Conservation (phyloP, 1,140 invertebrate genomes). For the Dinothrombium tinctorium region DNA sequence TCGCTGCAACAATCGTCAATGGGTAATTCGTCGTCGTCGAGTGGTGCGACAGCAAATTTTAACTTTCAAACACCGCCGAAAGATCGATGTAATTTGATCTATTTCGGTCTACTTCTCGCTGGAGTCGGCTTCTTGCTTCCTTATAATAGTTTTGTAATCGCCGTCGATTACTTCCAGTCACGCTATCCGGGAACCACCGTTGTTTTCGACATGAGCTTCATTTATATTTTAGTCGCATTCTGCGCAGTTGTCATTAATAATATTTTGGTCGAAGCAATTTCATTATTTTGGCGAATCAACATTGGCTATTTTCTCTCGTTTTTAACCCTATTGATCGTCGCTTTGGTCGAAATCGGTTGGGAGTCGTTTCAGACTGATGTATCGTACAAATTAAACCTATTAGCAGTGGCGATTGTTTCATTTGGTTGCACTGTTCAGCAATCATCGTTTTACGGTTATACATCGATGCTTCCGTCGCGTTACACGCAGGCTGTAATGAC, state of each 20-base stretch:
- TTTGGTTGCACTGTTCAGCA: conserved; percentile 77
- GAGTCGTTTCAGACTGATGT: conserved; percentile 41
- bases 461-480: conserved; percentile 59
- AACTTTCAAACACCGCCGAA: conserved; percentile 14
- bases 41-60: too few species aligned
- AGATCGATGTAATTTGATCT: conserved; percentile 39
- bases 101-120: conserved; percentile 49
- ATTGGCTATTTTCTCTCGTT: conserved; percentile 66
- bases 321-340: conserved; percentile 49
- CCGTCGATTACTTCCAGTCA: conserved; percentile 27
- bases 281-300: conserved; percentile 52
- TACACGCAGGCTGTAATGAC: conserved; percentile 83
- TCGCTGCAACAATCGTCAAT: too few species aligned
- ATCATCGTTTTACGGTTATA: conserved; percentile 79
- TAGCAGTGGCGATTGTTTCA: conserved; percentile 56
- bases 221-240: conserved; percentile 64
- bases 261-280: conserved; percentile 51
- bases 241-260: conserved; percentile 64
- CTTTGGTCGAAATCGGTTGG: conserved; percentile 58
- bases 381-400: conserved; percentile 52
- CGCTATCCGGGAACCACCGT: conserved; percentile 57
- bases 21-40: too few species aligned
- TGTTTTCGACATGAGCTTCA: conserved; percentile 70
- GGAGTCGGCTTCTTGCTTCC: conserved; percentile 72
- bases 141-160: conserved; percentile 38